Conservation (phyloP, 2,888 invertebrate genomes). For the Phorcus lineatus region DNA sequence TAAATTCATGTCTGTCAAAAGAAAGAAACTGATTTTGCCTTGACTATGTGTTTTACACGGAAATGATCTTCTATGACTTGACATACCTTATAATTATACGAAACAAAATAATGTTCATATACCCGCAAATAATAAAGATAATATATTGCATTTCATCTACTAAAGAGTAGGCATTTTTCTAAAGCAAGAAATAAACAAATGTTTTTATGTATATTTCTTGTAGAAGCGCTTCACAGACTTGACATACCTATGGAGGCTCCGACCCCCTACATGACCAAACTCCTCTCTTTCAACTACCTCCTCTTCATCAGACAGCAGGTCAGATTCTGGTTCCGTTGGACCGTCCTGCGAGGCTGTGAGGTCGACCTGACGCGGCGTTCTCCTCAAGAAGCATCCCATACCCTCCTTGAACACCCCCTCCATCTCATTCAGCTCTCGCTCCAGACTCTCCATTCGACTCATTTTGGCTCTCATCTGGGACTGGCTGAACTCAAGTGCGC, state of each 20-base stretch:
- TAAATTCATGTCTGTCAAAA: no score
- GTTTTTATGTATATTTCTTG: no score
- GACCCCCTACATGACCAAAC: not conserved
- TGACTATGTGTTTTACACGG: no score
- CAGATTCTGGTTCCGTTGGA: not conserved
- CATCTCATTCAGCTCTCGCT: not conserved
- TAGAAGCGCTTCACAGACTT: no score
- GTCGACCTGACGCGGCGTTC: not conserved
- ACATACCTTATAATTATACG: no score
- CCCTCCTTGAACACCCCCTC: not conserved
- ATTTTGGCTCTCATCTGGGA: not conserved
- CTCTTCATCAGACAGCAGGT: not conserved
- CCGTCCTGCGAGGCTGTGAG: not conserved
- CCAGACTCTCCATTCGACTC: not conserved
- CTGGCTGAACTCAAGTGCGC: not conserved
- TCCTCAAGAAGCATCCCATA: not conserved
- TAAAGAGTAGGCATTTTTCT: no score
- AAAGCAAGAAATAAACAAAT: no score
- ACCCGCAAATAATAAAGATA: no score
- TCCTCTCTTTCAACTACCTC: not conserved
- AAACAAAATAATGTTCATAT: no score
- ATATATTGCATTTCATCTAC: no score
- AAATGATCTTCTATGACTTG: no score
- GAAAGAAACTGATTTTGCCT: no score
- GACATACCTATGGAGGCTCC: not conserved